These are phyloP conservation scores for Luperina testacea DNA, from an alignment of 2,888 invertebrate species.

Conservation along the genomic window DNA sequence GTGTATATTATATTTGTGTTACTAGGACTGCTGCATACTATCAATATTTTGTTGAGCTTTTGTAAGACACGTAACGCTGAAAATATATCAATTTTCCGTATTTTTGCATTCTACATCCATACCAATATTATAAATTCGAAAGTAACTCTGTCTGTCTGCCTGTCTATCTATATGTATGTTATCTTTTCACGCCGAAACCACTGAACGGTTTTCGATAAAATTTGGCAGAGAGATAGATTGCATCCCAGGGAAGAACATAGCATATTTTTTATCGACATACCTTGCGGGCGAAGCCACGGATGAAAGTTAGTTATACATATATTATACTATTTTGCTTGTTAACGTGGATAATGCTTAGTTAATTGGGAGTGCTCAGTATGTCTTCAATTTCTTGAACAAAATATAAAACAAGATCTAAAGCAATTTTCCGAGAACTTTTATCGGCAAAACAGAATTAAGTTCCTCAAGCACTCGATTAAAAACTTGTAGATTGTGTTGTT, in stretches of 20 bases:
- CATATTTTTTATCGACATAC: no score
- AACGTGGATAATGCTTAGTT: not conserved
- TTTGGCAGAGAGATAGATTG: no score
- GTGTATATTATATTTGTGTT: not conserved
- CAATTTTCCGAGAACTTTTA: constrained; percentile 19
- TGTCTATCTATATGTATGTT: no score
- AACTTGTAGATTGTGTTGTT: constrained; percentile 38
- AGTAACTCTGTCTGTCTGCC: no score
- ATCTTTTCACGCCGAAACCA: no score
- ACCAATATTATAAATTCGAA: no score
- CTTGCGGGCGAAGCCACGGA: no score
- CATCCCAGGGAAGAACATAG: no score
- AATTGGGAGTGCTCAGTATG: not conserved
- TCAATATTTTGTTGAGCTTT: not conserved
- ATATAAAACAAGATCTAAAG: constrained; percentile 11
- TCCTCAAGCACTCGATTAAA: constrained; percentile 35
- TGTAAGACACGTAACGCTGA: not conserved
- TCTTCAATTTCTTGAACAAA: not conserved
- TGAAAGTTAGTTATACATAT: not conserved
- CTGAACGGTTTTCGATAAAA: no score
- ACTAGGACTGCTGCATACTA: not conserved
- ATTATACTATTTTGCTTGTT: not conserved
- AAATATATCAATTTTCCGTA: not conserved
- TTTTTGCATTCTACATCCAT: not conserved
- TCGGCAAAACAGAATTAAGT: constrained; percentile 29